Conservation (phyloP, 2,113 vertebrate genomes). For the Phylloscopus whistleri region DNA sequence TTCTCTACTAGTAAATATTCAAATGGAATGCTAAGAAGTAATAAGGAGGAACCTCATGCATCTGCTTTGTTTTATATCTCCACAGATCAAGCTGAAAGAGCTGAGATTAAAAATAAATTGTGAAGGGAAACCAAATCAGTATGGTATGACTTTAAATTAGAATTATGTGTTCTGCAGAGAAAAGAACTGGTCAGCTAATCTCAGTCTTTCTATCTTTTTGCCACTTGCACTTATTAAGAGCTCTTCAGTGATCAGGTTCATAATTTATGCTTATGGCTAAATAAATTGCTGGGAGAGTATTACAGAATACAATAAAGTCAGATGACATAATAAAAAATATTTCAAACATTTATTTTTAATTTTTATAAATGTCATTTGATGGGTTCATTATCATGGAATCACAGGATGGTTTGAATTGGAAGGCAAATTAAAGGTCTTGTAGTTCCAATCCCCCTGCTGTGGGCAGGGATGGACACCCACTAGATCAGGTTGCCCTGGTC, state of each 20-base stretch:
- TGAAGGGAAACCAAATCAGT: constrained; percentile 43
- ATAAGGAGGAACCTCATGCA: background rate
- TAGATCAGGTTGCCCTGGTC: background rate
- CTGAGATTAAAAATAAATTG: constrained; percentile 41
- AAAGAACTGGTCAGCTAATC: constrained; percentile 4
- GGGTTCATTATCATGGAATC: background rate
- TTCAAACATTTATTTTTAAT: background rate
- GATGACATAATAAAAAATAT: background rate
- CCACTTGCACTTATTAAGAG: constrained; percentile 2
- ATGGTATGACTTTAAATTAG: constrained; percentile 16
- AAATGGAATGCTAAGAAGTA: background rate
- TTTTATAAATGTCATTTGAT: background rate
- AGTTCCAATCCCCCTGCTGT: accelerated
- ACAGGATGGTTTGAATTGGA: background rate
- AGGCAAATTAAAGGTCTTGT: background rate
- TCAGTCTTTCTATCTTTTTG: background rate
- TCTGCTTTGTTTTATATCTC: constrained; percentile 13
- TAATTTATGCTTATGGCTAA: background rate
- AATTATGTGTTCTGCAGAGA: background rate
- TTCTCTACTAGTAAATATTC: background rate
- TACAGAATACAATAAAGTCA: background rate
- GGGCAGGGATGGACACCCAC: background rate
- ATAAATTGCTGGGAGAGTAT: background rate
- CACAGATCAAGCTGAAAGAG: background rate
- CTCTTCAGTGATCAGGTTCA: background rate